Conservation (phyloP, 2,113 vertebrate species). For the Lophotis ruficrista region DNA sequence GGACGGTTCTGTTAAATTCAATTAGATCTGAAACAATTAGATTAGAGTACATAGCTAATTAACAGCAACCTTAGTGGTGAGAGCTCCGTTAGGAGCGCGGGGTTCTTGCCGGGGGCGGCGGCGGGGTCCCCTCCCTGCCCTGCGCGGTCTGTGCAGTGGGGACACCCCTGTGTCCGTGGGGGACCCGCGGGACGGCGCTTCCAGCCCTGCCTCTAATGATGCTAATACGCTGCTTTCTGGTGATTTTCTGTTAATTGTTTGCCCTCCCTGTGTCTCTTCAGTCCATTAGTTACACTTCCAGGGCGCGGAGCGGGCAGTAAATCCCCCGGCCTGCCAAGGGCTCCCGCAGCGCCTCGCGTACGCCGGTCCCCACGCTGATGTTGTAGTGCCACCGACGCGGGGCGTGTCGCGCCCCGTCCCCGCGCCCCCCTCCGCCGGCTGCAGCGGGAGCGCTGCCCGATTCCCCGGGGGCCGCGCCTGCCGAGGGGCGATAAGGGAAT, state of each 20-base stretch:
- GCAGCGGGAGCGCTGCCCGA: slow-evolving; percentile 26
- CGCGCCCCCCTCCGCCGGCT: slow-evolving; percentile 13
- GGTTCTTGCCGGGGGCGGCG: background rate
- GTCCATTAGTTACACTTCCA: slow-evolving; percentile 19
- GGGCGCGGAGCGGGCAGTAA: slow-evolving; percentile 63
- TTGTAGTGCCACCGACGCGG: slow-evolving; percentile 73
- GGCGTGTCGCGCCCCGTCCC: slow-evolving; percentile 51
- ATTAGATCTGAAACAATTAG: background rate
- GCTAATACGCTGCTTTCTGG: slow-evolving; percentile 55
- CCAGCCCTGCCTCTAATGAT: slow-evolving; percentile 44
- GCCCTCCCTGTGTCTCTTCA: background rate
- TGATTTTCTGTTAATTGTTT: slow-evolving; percentile 52
- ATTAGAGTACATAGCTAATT: background rate
- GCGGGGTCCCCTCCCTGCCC: background rate
- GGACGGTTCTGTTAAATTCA: background rate
- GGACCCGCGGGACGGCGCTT: slow-evolving; percentile 12
- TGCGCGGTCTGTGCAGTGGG: background rate
- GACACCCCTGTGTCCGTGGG: background rate
- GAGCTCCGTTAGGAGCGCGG: background rate
- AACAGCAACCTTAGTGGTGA: background rate
- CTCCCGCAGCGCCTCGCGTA: slow-evolving; percentile 58
- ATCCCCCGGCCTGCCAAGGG: slow-evolving; percentile 66
- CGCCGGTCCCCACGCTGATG: slow-evolving; percentile 67
- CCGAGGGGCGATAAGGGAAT: slow-evolving; percentile 80
- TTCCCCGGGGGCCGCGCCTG: slow-evolving; percentile 76